Base-by-base conservation (phyloP, 2,797 vertebrate genomes). In the Bufotes viridis region DNA sequence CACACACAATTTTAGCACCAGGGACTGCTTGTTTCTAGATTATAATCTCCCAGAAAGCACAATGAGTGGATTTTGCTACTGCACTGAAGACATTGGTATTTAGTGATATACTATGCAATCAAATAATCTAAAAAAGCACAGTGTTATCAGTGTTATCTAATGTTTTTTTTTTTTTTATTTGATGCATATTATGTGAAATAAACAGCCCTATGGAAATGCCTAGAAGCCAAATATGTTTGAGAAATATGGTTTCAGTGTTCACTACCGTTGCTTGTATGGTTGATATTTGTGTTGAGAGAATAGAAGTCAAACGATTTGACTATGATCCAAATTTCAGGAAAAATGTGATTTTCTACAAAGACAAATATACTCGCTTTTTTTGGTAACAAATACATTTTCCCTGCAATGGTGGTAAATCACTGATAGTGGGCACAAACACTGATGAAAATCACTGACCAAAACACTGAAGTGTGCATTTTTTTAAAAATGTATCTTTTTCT, bases 11-110 rank as follows among this genome's bases (percentile, higher is more conserved):
- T 87, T 82, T 49, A 61, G 8, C 61, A 76, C 88, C 17, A 60
- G 90, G 87, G 91, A 63, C 82, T 1, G 4, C 74, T 4, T 51
- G 24, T 81, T 90, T 90, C 85, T 87, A 6, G 86, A 76, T 72
- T 87, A 91, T 88, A 78, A 24, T 67, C 12, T 58, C 93, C 91
- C 91, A 4, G 34, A 92, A 92, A 87, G 74, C 0, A 1, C 60
- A 26, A 65, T 74, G 0, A 0, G 84, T 90, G 90, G 88, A 88
- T 92, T 34, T 65, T 65, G 57, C 42, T 86, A 78, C 57, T 87
- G 84, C 58, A 81, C 90, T 79, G 81, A 87, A 85, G 74, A 82
- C 86, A 84, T 78, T 85, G 90, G 72, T 57, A 86, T 87, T 87
- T 82, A 84, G 78, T 82, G 88, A 90, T 83, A 42, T 42, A 82